These are phyloP conservation scores for Catocala sponsa DNA, from an alignment of 2,888 invertebrate species.

Conservation along the genomic window DNA sequence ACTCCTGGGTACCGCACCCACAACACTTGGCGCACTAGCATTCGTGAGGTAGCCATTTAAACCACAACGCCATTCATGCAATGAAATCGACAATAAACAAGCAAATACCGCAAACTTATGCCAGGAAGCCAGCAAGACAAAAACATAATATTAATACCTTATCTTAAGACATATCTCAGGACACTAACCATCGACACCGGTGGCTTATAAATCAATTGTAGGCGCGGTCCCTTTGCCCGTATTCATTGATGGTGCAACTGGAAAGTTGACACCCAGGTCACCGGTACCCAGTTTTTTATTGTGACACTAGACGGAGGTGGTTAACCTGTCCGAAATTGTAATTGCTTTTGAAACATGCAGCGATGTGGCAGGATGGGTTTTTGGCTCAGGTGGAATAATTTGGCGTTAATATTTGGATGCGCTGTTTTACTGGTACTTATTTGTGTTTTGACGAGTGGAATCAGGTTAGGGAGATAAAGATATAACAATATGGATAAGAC, in stretches of 20 bases:
- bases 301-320: constrained; percentile 39
- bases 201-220: constrained; percentile 81
- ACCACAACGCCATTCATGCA: no score
- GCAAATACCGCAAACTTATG: neutral
- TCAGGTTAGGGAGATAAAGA: no score
- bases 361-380: constrained; percentile 9
- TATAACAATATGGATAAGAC: no score
- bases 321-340: constrained; percentile 50
- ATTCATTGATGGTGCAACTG: constrained; percentile 68
- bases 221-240: constrained; percentile 75
- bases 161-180: constrained; percentile 62
- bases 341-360: constrained; percentile 34
- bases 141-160: neutral
- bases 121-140: no score
- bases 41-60: no score
- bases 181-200: constrained; percentile 37
- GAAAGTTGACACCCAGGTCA: constrained; percentile 65
- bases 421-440: neutral
- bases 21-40: no score
- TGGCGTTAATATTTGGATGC: neutral
- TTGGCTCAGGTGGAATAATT: constrained; percentile 3
- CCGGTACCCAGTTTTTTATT: constrained; percentile 44
- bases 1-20: no score
- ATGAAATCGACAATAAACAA: neutral
- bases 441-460: no score